Evolutionary conservation across 2,113 vertebrate species (phyloP).

Genomic region (Syngnathus scovelli): DNA sequence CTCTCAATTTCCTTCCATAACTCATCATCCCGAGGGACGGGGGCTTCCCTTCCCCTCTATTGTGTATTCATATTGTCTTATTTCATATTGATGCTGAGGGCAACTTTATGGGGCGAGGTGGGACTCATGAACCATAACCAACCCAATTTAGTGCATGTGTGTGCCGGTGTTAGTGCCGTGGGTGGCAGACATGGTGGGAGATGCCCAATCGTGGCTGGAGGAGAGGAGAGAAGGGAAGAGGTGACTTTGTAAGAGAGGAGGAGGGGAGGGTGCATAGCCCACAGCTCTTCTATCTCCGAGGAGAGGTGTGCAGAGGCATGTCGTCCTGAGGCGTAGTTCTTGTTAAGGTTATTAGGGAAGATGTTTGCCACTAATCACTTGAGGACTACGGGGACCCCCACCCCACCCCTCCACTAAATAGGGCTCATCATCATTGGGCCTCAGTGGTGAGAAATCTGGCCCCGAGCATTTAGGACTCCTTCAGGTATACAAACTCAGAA

Average conservation of each 20-base stretch:
- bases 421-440: conserved; percentile 85
- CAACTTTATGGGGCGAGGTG: conserved; percentile 44
- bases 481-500: conserved; percentile 52
- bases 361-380: conserved; percentile 83
- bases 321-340: conserved; percentile 71
- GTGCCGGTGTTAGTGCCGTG: background rate
- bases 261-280: conserved; percentile 48
- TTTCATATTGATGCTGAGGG: conserved; percentile 44
- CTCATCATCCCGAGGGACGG: conserved; percentile 27
- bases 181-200: conserved; percentile 14
- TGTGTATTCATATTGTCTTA: conserved; percentile 46
- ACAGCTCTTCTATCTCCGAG: conserved; percentile 53
- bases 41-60: conserved; percentile 5
- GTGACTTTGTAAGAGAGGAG: conserved; percentile 68
- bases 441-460: conserved; percentile 91
- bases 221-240: conserved; percentile 44
- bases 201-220: conserved; percentile 42
- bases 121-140: conserved; percentile 61
- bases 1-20: conserved; percentile 35
- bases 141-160: conserved; percentile 46
- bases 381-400: conserved; percentile 80
- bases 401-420: conserved; percentile 68
- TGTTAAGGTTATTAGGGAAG: conserved; percentile 83
- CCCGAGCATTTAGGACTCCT: conserved; percentile 78
- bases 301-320: conserved; percentile 43